phyloP scores from a whole-genome alignment of 2,797 vertebrate species.

The Pangasius macronema region DNA sequence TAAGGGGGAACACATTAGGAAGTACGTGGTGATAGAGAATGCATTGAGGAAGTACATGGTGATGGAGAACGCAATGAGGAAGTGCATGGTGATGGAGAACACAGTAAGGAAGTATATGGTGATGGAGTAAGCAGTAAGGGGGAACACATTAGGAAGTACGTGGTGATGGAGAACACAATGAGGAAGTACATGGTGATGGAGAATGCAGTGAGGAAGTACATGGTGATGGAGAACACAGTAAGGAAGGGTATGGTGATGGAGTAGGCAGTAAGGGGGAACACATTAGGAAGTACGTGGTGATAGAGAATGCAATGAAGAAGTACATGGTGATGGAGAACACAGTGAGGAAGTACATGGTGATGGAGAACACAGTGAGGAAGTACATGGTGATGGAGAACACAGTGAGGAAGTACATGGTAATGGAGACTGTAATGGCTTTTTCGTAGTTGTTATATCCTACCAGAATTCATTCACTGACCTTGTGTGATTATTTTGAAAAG shows the following conservation, averaged over 20 bases:
- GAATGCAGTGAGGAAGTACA: background rate
- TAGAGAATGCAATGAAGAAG: background rate
- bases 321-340: background rate
- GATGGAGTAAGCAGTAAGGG: background rate
- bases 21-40: background rate
- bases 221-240: background rate
- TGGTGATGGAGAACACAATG: background rate
- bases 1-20: no score
- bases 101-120: background rate
- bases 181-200: background rate
- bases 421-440: background rate
- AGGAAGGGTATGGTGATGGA: no score
- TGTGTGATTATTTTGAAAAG: slow-evolving; percentile 18
- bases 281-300: background rate
- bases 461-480: slow-evolving; percentile 7
- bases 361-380: background rate
- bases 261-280: no score
- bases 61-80: background rate
- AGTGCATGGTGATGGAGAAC: background rate
- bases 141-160: no score
- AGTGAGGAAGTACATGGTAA: no score
- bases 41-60: background rate
- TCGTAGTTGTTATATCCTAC: background rate
- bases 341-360: background rate
- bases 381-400: no score